phyloP scores from a whole-genome alignment of 1,140 invertebrate species.

The Ganaspis sp. region DNA sequence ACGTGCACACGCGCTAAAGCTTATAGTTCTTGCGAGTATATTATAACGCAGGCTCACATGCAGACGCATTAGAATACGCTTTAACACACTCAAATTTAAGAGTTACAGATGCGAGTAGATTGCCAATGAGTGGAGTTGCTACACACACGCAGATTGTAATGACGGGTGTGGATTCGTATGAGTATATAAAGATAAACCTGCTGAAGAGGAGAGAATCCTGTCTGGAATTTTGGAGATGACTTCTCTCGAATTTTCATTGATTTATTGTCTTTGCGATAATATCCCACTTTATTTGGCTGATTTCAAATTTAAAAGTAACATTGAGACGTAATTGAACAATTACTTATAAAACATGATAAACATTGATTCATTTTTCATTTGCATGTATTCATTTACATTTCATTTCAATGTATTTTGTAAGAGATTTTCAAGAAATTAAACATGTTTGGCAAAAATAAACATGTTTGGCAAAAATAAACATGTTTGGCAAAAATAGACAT shows the following conservation, averaged over 20 bases:
- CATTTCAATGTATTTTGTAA: too few species aligned
- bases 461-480: too few species aligned
- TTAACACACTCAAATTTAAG: slow-evolving; percentile 54
- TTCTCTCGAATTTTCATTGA: background rate
- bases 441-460: too few species aligned
- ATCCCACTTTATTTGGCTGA: background rate
- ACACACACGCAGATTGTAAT: slow-evolving; percentile 29
- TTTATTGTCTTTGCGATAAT: slow-evolving; percentile 1
- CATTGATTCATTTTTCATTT: too few species aligned
- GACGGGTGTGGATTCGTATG: slow-evolving; percentile 9
- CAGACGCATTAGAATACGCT: slow-evolving; percentile 62
- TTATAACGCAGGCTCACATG: background rate
- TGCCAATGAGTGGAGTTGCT: slow-evolving; percentile 35
- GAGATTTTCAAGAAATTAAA: too few species aligned
- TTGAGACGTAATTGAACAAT: background rate
- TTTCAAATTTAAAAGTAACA: slow-evolving; percentile 12
- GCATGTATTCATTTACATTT: too few species aligned
- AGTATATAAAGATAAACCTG: slow-evolving; percentile 17
- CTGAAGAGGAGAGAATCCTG: background rate
- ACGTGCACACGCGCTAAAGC: slow-evolving; percentile 45
- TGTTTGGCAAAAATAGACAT: too few species aligned
- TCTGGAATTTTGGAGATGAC: background rate
- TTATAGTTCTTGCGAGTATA: slow-evolving; percentile 36
- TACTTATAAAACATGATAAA: too few species aligned
- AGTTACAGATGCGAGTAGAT: slow-evolving; percentile 43